Percentiles rank a stretch among this genome's conserved stretches.
Conservation (phyloP, 1,140 invertebrate genomes). For the Drosophila erecta region DNA sequence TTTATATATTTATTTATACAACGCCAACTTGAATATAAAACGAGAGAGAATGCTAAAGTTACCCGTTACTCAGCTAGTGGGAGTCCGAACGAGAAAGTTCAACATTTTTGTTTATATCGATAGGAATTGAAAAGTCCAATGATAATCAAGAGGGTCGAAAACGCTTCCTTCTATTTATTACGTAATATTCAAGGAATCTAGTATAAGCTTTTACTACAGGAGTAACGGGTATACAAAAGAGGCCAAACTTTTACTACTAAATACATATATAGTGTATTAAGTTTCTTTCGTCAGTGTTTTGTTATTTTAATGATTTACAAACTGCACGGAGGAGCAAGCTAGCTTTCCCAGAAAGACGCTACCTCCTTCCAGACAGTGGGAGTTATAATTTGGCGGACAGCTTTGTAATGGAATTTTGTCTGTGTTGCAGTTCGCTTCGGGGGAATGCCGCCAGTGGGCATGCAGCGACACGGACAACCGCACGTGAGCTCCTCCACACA, state of each 20-base stretch:
- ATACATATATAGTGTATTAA: too few species aligned
- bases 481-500: constrained; percentile 84
- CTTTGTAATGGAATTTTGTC: constrained; percentile 20
- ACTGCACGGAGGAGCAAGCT: not conserved
- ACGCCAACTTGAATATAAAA: not conserved
- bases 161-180: too few species aligned
- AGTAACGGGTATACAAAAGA: too few species aligned
- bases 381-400: constrained; percentile 11
- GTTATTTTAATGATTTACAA: constrained; percentile 9
- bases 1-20: not conserved
- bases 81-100: too few species aligned
- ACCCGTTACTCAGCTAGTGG: too few species aligned
- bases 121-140: too few species aligned
- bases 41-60: too few species aligned
- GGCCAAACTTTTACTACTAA: too few species aligned
- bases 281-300: not conserved
- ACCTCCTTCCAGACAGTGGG: constrained; percentile 7
- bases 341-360: constrained; percentile 8
- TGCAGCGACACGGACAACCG: constrained; percentile 83
- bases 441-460: constrained; percentile 76
- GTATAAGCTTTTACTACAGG: too few species aligned
- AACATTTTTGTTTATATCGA: too few species aligned
- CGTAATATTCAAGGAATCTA: too few species aligned
- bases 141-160: too few species aligned
- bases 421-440: constrained; percentile 74